Evolutionary conservation across 1,140 invertebrate genomes (phyloP).

Genomic region (Argopecten irradians): DNA sequence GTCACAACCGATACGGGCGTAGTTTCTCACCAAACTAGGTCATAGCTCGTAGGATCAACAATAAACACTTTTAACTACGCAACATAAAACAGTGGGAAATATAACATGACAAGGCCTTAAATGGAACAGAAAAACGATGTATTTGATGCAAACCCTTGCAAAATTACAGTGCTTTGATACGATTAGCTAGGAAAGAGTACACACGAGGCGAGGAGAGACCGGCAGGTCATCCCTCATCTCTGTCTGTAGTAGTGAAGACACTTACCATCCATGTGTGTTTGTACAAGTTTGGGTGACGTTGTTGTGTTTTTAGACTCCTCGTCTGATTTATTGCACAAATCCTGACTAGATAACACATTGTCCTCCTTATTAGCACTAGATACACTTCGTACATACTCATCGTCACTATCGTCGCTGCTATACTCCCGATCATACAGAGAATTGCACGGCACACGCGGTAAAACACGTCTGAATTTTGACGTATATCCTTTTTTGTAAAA

Average conservation of each 20-base stretch:
- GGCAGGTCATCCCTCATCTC: neutral
- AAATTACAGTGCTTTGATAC: neutral
- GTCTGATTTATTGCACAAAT: neutral
- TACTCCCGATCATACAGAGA: neutral
- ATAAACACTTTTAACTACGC: neutral
- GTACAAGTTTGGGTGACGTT: neutral
- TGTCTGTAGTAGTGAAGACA: neutral
- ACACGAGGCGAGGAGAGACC: neutral
- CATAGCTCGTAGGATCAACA: neutral
- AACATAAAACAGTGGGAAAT: too few relatives aligned
- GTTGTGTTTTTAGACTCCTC: neutral
- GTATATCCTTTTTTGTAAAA: neutral
- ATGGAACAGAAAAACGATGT: neutral
- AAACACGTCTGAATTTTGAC: neutral
- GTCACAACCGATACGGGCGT: slow-evolving; percentile 14
- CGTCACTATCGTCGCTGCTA: slow-evolving; percentile 12
- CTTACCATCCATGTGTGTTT: slow-evolving; percentile 16
- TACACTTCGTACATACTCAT: neutral
- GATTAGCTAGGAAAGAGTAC: neutral
- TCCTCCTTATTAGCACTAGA: neutral
- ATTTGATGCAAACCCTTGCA: neutral
- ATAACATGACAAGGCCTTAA: neutral
- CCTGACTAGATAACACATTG: neutral
- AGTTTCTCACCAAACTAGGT: neutral
- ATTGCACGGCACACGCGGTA: neutral